Percentiles rank a stretch among this genome's conserved stretches.
These are phyloP conservation scores for Metopolophium dirhodum DNA, from an alignment of 1,140 invertebrate genomes.

Conservation along the genomic window DNA sequence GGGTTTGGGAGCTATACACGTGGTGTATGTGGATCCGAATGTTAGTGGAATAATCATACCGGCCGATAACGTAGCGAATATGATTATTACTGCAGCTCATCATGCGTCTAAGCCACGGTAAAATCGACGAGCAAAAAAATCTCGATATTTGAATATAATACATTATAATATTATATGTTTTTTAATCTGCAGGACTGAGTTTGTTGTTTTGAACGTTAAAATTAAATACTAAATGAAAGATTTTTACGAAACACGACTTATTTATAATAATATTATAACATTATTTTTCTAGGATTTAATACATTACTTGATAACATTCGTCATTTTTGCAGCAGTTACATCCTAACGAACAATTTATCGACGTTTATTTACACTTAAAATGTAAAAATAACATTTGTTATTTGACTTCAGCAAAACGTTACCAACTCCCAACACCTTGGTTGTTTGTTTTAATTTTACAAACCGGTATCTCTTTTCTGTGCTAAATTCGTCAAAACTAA, in stretches of 20 bases:
- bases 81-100: constrained; percentile 32
- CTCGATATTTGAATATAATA: background rate
- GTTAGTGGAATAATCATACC: background rate
- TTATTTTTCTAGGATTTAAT: background rate
- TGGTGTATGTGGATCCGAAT: background rate
- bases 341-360: background rate
- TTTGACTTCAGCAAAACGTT: background rate
- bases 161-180: background rate
- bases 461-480: background rate
- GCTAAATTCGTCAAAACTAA: background rate
- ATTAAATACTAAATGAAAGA: background rate
- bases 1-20: background rate
- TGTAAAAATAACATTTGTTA: background rate
- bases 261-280: background rate
- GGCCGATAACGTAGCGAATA: constrained; percentile 30
- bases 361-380: too few species aligned
- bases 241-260: background rate
- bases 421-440: background rate
- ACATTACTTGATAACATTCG: background rate
- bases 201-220: background rate
- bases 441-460: too few species aligned
- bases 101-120: constrained; percentile 29
- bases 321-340: background rate
- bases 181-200: background rate
- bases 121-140: background rate